Conservation (phyloP, 1,140 invertebrate species). For the Pogonus chalceus region DNA sequence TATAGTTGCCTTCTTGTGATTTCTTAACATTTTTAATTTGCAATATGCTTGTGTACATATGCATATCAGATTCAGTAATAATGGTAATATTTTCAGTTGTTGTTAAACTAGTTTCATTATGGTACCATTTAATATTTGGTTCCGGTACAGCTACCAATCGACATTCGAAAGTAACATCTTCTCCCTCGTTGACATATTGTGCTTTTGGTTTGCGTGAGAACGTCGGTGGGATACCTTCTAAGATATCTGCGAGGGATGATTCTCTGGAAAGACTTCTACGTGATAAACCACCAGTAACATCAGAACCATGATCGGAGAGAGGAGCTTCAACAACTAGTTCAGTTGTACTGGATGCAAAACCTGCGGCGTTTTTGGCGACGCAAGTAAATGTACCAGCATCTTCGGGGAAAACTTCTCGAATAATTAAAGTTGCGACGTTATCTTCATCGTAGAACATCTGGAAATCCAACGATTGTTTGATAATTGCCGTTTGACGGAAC, state of each 20-base stretch:
- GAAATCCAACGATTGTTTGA: constrained; percentile 82
- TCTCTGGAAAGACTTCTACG: constrained; percentile 75
- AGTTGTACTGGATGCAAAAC: constrained; percentile 84
- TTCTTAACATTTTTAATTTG: constrained; percentile 69
- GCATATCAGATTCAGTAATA: constrained; percentile 72
- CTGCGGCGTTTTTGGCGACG: constrained; percentile 89
- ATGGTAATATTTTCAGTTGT: constrained; percentile 57
- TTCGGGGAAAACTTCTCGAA: constrained; percentile 92
- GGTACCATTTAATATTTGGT: constrained; percentile 77
- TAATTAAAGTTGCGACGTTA: constrained; percentile 84
- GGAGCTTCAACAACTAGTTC: constrained; percentile 80
- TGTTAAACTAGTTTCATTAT: constrained; percentile 61
- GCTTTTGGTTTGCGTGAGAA: constrained; percentile 80
- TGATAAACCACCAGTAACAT: constrained; percentile 59
- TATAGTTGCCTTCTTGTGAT: constrained; percentile 77
- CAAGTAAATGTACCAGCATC: constrained; percentile 95
- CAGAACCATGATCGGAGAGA: constrained; percentile 79
- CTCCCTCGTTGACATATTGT: constrained; percentile 69
- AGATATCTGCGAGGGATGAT: constrained; percentile 79
- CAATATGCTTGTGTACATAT: constrained; percentile 76
- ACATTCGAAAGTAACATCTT: constrained; percentile 72
- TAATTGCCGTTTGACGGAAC: constrained; percentile 87
- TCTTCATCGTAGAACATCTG: constrained; percentile 89
- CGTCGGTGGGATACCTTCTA: constrained; percentile 88
- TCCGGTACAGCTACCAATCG: constrained; percentile 81